Percentiles rank a stretch among this genome's conserved stretches.
phyloP scores from a whole-genome alignment of 2,888 invertebrate genomes.

The Zele albiditarsus region DNA sequence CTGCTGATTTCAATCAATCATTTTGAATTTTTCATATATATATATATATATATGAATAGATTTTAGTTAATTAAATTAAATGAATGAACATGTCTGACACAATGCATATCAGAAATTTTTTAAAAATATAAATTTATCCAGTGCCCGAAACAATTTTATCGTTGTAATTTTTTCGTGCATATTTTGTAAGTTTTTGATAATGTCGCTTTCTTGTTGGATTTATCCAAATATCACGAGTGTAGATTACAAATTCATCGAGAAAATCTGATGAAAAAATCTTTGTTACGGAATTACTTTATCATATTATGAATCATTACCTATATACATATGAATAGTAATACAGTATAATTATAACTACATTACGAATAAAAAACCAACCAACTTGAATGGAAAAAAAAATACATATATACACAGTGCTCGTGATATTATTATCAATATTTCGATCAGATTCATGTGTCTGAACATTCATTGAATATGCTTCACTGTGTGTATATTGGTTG shows the following conservation, averaged over 20 bases:
- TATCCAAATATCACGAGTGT: neutral
- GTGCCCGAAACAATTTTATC: conserved; percentile 50
- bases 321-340: neutral
- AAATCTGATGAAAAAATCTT: conserved; percentile 45
- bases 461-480: neutral
- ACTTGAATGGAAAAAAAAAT: neutral
- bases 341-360: neutral
- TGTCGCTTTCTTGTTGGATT: conserved; percentile 66
- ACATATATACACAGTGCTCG: neutral
- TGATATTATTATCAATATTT: neutral
- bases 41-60: no score
- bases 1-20: conserved; percentile 16
- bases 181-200: conserved; percentile 72
- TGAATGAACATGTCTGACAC: conserved; percentile 70
- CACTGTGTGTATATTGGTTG: neutral
- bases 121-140: conserved; percentile 16
- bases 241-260: neutral
- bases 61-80: conserved; percentile 54
- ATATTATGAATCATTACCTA: neutral
- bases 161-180: conserved; percentile 66
- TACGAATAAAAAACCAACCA: neutral
- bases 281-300: conserved; percentile 26
- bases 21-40: conserved; percentile 27
- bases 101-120: conserved; percentile 69
- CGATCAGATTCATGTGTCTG: neutral